Evolutionary conservation across 2,797 vertebrate species (phyloP).

Genomic region (Hapalemur alaotrensis): DNA sequence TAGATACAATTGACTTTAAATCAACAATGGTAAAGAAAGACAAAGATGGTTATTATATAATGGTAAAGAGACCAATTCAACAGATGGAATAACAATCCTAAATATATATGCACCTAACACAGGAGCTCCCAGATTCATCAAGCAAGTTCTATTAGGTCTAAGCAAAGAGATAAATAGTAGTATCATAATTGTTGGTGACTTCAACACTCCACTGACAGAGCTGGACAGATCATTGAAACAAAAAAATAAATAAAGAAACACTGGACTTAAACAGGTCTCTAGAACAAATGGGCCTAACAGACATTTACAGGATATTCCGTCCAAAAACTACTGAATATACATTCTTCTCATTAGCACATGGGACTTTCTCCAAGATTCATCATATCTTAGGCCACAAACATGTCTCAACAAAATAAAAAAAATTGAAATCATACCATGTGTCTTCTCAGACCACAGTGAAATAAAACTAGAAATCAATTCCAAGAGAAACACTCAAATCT

Average conservation of each 20-base stretch:
- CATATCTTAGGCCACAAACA: neutral
- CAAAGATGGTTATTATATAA: neutral
- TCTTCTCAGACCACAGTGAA: neutral
- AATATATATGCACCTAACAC: neutral
- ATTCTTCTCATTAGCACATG: neutral
- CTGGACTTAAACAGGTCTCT: neutral
- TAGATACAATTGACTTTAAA: neutral
- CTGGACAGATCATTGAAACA: neutral
- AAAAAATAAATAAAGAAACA: neutral
- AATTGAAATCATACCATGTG: neutral
- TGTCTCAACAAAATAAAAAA: neutral
- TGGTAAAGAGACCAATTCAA: neutral
- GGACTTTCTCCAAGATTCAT: neutral
- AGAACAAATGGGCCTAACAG: neutral
- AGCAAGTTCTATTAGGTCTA: neutral
- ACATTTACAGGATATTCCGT: neutral
- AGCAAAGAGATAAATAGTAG: neutral
- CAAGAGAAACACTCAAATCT: neutral
- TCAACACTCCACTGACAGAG: neutral
- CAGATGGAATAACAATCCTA: neutral
- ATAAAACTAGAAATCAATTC: neutral
- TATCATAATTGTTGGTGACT: neutral
- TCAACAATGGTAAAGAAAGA: neutral
- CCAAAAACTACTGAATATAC: neutral
- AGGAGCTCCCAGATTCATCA: neutral